Conservation (phyloP, 2,888 invertebrate genomes). For the Xestia rhomboidea region DNA sequence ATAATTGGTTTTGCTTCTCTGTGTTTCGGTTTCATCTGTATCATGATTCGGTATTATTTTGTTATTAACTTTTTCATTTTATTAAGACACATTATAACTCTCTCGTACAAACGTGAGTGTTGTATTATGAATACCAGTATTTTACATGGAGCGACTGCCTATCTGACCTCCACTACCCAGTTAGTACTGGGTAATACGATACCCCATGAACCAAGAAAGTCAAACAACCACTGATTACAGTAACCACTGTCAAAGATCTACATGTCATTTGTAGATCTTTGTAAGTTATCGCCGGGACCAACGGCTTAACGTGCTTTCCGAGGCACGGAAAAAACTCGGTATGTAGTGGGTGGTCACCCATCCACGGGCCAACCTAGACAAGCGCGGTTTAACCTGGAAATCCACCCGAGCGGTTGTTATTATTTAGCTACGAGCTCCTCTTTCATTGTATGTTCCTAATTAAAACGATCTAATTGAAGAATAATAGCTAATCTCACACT, state of each 20-base stretch:
- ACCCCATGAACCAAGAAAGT: not conserved
- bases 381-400: not conserved
- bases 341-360: not conserved
- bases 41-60: not conserved
- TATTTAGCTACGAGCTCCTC: not conserved
- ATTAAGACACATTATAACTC: not conserved
- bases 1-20: constrained; percentile 9
- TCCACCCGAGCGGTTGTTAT: not conserved
- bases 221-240: not conserved
- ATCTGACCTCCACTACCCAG: not conserved
- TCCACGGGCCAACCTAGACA: not conserved
- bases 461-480: constrained; percentile 7
- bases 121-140: not conserved
- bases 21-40: not conserved
- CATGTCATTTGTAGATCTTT: no score
- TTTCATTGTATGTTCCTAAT: not conserved
- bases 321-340: no score
- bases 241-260: no score
- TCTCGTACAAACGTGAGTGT: not conserved
- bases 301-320: not conserved
- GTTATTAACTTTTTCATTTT: not conserved
- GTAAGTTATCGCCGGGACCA: not conserved
- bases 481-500: constrained; percentile 15
- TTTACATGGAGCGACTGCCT: not conserved
- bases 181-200: not conserved